Percentiles rank a stretch among this genome's conserved stretches.
These are phyloP conservation scores for Mimachlamys varia DNA, from an alignment of 2,888 invertebrate species.

Conservation along the genomic window DNA sequence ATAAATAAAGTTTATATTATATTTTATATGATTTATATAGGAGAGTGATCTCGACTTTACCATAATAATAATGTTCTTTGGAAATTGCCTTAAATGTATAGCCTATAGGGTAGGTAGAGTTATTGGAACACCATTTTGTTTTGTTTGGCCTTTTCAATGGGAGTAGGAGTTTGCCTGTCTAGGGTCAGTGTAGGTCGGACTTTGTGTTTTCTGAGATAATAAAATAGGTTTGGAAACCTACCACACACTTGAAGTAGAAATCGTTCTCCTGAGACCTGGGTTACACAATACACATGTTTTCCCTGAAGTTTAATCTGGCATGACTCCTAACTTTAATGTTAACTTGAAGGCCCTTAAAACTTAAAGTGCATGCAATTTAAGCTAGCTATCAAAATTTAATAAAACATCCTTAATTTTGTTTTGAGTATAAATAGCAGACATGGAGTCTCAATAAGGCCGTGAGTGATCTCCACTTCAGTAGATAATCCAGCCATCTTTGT, in stretches of 20 bases:
- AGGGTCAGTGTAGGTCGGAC: background rate
- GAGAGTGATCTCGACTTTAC: no score
- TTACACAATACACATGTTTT: conserved; percentile 22
- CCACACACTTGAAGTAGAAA: background rate
- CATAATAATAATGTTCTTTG: no score
- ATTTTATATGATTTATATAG: no score
- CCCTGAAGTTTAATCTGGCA: background rate
- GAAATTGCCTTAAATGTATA: no score
- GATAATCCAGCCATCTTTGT: background rate
- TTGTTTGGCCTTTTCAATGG: background rate
- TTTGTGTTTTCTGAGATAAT: background rate
- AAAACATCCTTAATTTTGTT: background rate
- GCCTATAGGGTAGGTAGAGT: no score
- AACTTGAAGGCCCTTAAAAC: background rate
- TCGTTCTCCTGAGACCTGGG: background rate
- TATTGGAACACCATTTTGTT: no score
- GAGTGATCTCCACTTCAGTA: background rate
- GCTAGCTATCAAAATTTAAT: background rate
- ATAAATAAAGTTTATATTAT: no score
- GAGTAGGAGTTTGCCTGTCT: background rate
- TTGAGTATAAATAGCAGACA: background rate
- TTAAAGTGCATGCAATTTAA: background rate
- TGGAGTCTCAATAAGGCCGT: background rate
- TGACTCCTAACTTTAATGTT: background rate
- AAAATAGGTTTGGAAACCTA: conserved; percentile 9